These are phyloP conservation scores for Apus apus DNA, from an alignment of 2,113 vertebrate genomes.

Conservation along the genomic window DNA sequence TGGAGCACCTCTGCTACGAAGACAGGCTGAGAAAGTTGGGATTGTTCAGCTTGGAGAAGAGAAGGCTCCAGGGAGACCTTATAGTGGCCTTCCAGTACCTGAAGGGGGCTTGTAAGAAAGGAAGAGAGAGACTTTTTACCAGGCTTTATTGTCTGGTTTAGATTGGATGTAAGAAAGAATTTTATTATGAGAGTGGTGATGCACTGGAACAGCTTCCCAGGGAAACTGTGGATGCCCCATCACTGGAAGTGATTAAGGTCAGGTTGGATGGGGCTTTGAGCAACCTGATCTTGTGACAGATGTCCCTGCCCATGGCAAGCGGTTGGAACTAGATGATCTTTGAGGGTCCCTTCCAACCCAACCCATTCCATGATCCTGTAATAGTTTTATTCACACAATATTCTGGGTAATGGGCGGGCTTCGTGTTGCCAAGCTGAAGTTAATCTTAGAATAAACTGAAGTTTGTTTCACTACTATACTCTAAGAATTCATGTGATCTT, in stretches of 20 bases:
- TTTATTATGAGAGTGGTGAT: neutral
- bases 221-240: neutral
- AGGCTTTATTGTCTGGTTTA: neutral
- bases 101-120: neutral
- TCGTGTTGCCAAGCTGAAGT: neutral
- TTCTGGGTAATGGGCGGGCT: neutral
- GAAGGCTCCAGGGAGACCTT: neutral
- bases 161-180: neutral
- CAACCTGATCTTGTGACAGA: neutral
- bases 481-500: neutral
- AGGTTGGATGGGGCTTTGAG: neutral
- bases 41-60: neutral
- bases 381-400: neutral
- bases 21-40: neutral
- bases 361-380: neutral
- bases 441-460: neutral
- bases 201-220: neutral
- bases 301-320: neutral
- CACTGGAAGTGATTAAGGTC: neutral
- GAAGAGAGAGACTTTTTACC: neutral
- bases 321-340: neutral
- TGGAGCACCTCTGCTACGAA: neutral
- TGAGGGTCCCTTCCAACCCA: neutral
- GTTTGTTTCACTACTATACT: neutral
- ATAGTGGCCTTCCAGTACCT: fast-evolving